A percentile compares a stretch with the other conserved stretches of the same genome.
Conservation (phyloP, 1,140 invertebrate genomes). For the Atopsyche davidsoni region DNA sequence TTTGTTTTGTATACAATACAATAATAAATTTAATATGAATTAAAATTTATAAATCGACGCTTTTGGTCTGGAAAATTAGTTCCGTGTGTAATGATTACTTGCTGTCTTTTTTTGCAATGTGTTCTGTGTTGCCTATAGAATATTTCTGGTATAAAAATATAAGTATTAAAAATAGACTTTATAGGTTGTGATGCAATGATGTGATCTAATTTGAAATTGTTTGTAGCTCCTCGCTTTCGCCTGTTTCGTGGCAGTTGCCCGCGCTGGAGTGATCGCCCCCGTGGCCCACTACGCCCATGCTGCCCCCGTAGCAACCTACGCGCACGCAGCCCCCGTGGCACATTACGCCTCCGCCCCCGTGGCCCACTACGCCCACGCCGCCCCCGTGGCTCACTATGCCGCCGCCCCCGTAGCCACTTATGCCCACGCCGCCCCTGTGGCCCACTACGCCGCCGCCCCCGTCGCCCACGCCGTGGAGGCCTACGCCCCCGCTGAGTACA, state of each 20-base stretch:
- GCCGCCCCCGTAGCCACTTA: slow-evolving; percentile 26
- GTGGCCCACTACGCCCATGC: slow-evolving; percentile 10
- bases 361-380: slow-evolving; percentile 30
- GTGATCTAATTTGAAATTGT: neutral
- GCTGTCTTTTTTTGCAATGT: no score
- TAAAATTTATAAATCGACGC: no score
- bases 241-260: slow-evolving; percentile 25
- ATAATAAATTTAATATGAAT: no score
- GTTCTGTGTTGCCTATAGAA: no score
- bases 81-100: no score
- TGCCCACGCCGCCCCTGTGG: slow-evolving; percentile 13
- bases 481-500: slow-evolving; percentile 45
- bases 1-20: no score
- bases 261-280: slow-evolving; percentile 22
- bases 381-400: slow-evolving; percentile 29
- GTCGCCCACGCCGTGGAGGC: slow-evolving; percentile 13
- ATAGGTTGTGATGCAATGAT: neutral
- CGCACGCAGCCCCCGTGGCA: slow-evolving; percentile 6
- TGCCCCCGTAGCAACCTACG: slow-evolving; percentile 11
- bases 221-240: slow-evolving; percentile 25
- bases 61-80: no score
- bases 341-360: slow-evolving; percentile 21
- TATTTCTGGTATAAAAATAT: no score
- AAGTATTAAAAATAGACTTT: neutral
- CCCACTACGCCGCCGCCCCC: slow-evolving; percentile 17